phyloP scores from a whole-genome alignment of 2,888 invertebrate species.

The Monoplex corrugatus region DNA sequence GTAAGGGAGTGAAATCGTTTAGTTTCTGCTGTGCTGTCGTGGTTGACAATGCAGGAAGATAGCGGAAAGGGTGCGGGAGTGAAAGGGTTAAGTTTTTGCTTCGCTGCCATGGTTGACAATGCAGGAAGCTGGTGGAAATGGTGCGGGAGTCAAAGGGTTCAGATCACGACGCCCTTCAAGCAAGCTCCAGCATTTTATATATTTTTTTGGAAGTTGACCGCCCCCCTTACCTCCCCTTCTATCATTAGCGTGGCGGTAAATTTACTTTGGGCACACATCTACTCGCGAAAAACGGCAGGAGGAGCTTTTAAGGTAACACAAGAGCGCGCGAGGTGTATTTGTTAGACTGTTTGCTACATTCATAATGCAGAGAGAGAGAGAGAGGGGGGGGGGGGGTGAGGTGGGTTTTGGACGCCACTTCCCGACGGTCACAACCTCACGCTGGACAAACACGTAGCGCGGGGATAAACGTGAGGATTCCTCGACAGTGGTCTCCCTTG shows the following conservation, averaged over 20 bases:
- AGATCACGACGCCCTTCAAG: too few species aligned
- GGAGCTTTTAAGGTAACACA: slow-evolving; percentile 38
- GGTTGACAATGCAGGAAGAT: too few species aligned
- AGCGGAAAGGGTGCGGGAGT: too few species aligned
- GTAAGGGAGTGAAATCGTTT: too few species aligned
- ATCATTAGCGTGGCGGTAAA: slow-evolving; percentile 41
- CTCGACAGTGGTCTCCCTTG: slow-evolving; percentile 8
- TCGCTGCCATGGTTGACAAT: too few species aligned
- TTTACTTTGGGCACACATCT: slow-evolving; percentile 39
- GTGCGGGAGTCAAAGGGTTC: too few species aligned
- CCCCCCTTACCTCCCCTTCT: too few species aligned
- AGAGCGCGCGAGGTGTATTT: slow-evolving; percentile 10
- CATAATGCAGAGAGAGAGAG: slow-evolving; percentile 24
- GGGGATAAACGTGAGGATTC: slow-evolving; percentile 35
- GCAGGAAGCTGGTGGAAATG: too few species aligned
- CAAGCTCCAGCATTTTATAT: too few species aligned
- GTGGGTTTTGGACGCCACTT: not conserved
- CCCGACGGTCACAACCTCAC: slow-evolving; percentile 19
- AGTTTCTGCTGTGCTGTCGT: too few species aligned
- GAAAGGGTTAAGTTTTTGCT: too few species aligned
- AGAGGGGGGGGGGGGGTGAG: not conserved
- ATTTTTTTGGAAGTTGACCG: slow-evolving; percentile 31
- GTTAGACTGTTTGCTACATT: slow-evolving; percentile 38
- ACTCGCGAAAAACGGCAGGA: slow-evolving; percentile 43
- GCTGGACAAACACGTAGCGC: slow-evolving; percentile 38